Evolutionary conservation across 2,113 vertebrate species (phyloP), one percentile per base, ranked within the genome.

Genomic region (Cnemophilus loriae): DNA sequence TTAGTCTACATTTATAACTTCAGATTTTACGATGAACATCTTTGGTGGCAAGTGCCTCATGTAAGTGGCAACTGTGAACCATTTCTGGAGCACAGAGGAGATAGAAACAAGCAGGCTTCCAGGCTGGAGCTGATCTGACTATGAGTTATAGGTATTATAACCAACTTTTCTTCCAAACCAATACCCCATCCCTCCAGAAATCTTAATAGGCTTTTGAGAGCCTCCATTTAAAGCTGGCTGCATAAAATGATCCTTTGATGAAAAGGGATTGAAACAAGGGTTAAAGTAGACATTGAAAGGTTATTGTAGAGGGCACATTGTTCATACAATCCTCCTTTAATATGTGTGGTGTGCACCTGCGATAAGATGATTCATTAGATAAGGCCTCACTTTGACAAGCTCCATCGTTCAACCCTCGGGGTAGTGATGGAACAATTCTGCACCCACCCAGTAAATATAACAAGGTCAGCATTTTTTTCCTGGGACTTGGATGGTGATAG

Each of bases 291-390:
- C 98, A 99, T 98, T 98, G 98, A 97, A 97, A 97, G 97, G 98
- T 98, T 98, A 98, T 98, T 97, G 97, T 98, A 98, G 99, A 99
- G 98, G 98, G 98, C 98, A 98, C 96, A 96, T 97, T 98, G 98
- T 98, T 98, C 98, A 98, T 96, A 98, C 98, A 98, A 98, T 98
- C 98, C 98, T 98, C 98, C 98, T 99, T 98, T 99, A 99, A 99
- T 99, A 98, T 98, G 98, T 98, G 98, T 98, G 94, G 98, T 99
- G 98, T 98, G 98, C 98, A 98, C 98, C 98, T 99, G 98, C 98
- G 99, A 99, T 99, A 99, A 99, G 99, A 99, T 99, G 99, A 99
- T 99, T 99, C 99, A 99, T 99, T 99, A 99, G 99, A 99, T 98
- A 98, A 98, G 97, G 98, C 97, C 96, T 97, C 96, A 98, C 98